These are phyloP conservation scores for Parambassis ranga DNA, from an alignment of 2,797 vertebrate genomes.

Conservation along the genomic window DNA sequence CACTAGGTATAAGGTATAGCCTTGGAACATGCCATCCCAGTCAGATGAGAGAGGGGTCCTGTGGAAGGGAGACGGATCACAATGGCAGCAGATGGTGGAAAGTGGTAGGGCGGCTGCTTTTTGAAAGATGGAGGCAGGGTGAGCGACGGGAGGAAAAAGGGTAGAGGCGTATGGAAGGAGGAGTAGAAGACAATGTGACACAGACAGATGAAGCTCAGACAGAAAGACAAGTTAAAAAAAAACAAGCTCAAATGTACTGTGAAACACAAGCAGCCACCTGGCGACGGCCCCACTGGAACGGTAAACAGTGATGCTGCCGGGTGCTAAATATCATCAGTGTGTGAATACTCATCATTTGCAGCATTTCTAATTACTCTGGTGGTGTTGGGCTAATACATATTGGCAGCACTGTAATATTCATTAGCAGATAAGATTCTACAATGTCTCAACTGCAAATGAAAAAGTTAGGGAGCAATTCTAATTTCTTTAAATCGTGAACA, in stretches of 20 bases:
- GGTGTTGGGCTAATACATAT: slow-evolving; percentile 65
- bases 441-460: slow-evolving; percentile 59
- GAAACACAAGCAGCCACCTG: slow-evolving; percentile 73
- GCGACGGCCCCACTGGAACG: slow-evolving; percentile 46
- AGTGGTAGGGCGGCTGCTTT: slow-evolving; percentile 63
- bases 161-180: slow-evolving; percentile 27
- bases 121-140: slow-evolving; percentile 2
- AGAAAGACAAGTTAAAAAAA: slow-evolving; percentile 59
- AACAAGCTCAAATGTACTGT: slow-evolving; percentile 85
- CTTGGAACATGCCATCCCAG: slow-evolving; percentile 89
- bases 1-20: slow-evolving; percentile 86
- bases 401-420: slow-evolving; percentile 71
- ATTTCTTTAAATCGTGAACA: slow-evolving; percentile 53
- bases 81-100: slow-evolving; percentile 93
- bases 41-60: slow-evolving; percentile 80
- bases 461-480: slow-evolving; percentile 54
- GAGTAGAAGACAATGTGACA: slow-evolving; percentile 48
- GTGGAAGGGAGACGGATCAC: slow-evolving; percentile 88
- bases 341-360: slow-evolving; percentile 69
- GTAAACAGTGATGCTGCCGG: slow-evolving; percentile 53
- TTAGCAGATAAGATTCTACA: slow-evolving; percentile 67
- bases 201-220: slow-evolving; percentile 70
- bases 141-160: slow-evolving; percentile 71
- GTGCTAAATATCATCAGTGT: slow-evolving; percentile 65
- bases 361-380: slow-evolving; percentile 68